A percentile compares a stretch with the other conserved stretches of the same genome.
These are phyloP conservation scores for Pygoscelis antarcticus DNA, from an alignment of 2,113 vertebrate species.

Conservation along the genomic window DNA sequence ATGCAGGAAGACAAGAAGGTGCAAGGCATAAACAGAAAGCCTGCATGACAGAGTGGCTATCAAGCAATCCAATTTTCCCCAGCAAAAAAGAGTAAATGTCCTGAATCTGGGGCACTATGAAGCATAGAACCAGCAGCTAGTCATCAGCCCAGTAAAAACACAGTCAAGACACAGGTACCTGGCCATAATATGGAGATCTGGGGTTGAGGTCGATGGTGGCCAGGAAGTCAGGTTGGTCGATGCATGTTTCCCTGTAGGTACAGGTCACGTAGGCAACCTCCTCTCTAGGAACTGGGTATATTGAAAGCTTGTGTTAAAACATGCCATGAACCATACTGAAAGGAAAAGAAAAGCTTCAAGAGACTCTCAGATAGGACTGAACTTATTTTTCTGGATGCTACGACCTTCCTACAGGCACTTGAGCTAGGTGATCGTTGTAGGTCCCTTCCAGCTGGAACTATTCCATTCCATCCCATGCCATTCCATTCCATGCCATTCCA, in stretches of 20 bases:
- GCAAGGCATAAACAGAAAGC: neutral
- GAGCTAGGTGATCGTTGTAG: neutral
- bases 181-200: neutral
- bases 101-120: neutral
- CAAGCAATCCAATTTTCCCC: too few relatives aligned
- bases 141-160: accelerated
- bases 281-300: neutral
- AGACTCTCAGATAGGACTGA: accelerated
- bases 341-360: neutral
- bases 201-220: slow-evolving; percentile 39
- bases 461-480: neutral
- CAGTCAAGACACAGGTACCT: neutral
- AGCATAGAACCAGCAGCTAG: neutral
- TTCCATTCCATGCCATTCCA: too few relatives aligned
- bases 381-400: accelerated
- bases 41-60: neutral
- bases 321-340: accelerated
- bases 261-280: slow-evolving; percentile 46
- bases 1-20: neutral
- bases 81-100: too few relatives aligned
- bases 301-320: accelerated
- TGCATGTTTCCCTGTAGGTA: neutral
- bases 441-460: neutral
- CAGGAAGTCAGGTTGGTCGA: slow-evolving; percentile 11
- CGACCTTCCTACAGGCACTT: neutral